Base-by-base conservation (phyloP, 2,113 vertebrate species). In the Melospiza melodia region DNA sequence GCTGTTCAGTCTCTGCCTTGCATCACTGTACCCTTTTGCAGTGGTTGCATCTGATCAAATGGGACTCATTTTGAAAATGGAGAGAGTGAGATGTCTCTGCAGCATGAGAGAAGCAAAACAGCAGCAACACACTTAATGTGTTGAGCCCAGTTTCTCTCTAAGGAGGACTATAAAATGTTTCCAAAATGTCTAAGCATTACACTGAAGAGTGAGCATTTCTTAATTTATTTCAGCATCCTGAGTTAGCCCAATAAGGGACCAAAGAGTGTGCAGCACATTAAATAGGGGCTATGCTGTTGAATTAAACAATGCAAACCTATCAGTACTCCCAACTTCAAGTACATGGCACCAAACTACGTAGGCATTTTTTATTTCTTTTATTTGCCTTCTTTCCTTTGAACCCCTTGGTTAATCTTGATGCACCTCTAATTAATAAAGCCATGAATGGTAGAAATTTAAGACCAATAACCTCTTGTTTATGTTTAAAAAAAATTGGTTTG, bases 91-190 rank as follows among this genome's bases (percentile, higher is more conserved):
- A 10, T 33, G 33, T 72, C 48, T 78, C 52, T 17, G 69, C 67
- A 62, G 35, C 27, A 51, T 30, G 10, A 51, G 61, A 51, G 23
- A n/a, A 48, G 33, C 23, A n/a, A n/a, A 86, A 52, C 30, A 54
- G 15, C 46, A 72, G 1, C 51, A 52, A 2, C 0, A 1, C 10
- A 4, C 44, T 41, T 46, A 12, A 57, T 54, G 39, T 0, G 0
- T 6, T 57, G 35, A 58, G 37, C 33, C 20, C 43, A 3, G 9
- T 55, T 93, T 22, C 30, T 76, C 59, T 41, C 0, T 41, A 66
- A 87, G 59, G 51, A 76, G 24, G 37, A 18, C n/a, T 80, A n/a
- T 28, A 55, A 79, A 20, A 27, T 30, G 35, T 41, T 83, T 79
- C n/a, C 48, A 39, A 69, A 80, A 25, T 33, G 6, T 39, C 30